Evolutionary conservation across 2,888 invertebrate species (phyloP).

Genomic region (Conistra vaccinii): DNA sequence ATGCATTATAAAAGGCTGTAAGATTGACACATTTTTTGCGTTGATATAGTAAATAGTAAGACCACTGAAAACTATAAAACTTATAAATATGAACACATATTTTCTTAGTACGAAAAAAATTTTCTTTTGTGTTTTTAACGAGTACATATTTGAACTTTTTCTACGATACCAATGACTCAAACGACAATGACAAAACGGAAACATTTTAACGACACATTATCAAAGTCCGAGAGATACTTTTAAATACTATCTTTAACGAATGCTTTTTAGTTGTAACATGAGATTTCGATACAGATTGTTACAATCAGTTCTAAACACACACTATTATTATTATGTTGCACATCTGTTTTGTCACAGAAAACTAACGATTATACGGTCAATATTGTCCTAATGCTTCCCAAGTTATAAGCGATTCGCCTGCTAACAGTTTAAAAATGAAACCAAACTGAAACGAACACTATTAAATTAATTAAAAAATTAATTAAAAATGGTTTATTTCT

Average conservation of each 20-base stretch:
- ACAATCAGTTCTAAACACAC: background rate
- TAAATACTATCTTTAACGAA: conserved; percentile 8
- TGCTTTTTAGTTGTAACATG: conserved; percentile 40
- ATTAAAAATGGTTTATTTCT: no score
- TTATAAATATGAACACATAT: conserved; percentile 28
- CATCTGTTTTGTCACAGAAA: background rate
- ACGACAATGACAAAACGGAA: conserved; percentile 1
- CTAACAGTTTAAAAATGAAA: no score
- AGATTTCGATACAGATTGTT: conserved; percentile 41
- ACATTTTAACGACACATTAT: conserved; percentile 37
- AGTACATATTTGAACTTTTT: conserved; percentile 1
- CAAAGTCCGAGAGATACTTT: conserved; percentile 15
- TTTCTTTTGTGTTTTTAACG: background rate
- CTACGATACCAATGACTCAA: background rate
- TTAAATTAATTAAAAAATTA: no score
- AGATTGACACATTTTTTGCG: conserved; percentile 2
- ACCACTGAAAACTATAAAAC: conserved; percentile 25
- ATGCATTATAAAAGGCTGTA: conserved; percentile 12
- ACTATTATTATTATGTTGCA: background rate
- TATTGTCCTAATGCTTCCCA: no score
- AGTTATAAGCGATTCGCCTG: no score
- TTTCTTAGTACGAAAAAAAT: background rate
- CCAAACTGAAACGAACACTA: no score
- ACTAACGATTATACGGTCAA: background rate
- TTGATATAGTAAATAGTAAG: conserved; percentile 36